Base-by-base conservation (phyloP, 2,888 invertebrate genomes). In the Blastobasis lacticolella region DNA sequence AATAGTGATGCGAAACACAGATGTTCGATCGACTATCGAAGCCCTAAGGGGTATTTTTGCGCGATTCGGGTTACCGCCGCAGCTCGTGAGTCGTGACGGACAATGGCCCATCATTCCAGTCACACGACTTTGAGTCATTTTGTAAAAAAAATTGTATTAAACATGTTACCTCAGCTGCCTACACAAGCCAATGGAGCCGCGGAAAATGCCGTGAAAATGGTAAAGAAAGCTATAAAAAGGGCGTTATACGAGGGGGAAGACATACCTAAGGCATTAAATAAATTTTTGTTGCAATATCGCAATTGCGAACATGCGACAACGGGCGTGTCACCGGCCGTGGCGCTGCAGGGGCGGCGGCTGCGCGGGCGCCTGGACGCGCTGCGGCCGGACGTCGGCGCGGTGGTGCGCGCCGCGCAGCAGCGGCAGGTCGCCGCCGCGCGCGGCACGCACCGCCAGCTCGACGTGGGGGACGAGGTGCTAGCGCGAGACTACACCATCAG, bases 31-130 rank as follows among this genome's bases (percentile, higher is more conserved):
- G 6, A 53, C 54, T 6, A 56, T 59, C 9, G 44, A 9, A 9
- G 51, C 10, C 6, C 49, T 62, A 5, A 37, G 60, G 4, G 43
- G 46, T 4, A 43, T 57, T 6, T 64, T 60, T 49, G 54, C 60
- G 6, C 36, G 56, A 8, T 23, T 64, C 53, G 60, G 61, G 0
- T 23, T 61, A 4, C 62, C 63, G 6, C 51, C 50, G 10, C 55
- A 62, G 41, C 42, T 62, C 3, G 61, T 62, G 1, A 52, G n/a
- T n/a, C n/a, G n/a, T n/a, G n/a, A n/a, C 57, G 0, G 63, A 60
- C 44, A 54, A 59, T 37, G 62, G 59, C 2, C 56, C 62, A 10
- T 45, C 49, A 40, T 49, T 49, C n/a, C 38, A 45, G 7, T 45
- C 49, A 8, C 9, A 45, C 5, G 54, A 57, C 7, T 57, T 57